Base-by-base conservation (phyloP, 2,113 vertebrate species). In the Cepphus grylle region DNA sequence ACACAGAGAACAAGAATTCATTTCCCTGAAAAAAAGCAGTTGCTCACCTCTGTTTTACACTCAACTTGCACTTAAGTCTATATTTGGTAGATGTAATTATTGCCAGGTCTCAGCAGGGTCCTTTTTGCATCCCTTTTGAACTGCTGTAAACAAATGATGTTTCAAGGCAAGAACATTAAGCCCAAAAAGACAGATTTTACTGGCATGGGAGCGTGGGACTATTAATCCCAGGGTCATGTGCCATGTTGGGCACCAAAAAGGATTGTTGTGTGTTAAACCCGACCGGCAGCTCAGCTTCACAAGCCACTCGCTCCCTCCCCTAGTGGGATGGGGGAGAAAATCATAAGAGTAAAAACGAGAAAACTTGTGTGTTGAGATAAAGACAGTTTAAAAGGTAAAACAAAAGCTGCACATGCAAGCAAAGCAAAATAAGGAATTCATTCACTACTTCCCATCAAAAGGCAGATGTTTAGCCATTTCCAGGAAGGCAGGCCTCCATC, bases 201-300 rank as follows among this genome's bases (percentile, higher is more conserved):
- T 65, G 27, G 9, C 11, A 25, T 9, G 32, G n/a, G 8, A 81
- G 18, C 21, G 29, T 4, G 11, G 11, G 12, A 59, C 19, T 59
- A 47, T 45, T 34, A 70, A 65, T 34, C 18, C 26, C 14, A 70
- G 36, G 8, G 13, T 15, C 2, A 0, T 38, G 36, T 6, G 18
- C 32, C 58, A 6, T 1, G 0, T 0, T 86, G 25, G 18, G 2
- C 3, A 43, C 6, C 20, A 67, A 4, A 55, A 53, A 76, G 1
- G 4, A 32, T 11, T 71, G 8, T 21, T 65, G 9, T 20, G 9
- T 62, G 23, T 27, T 30, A 53, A 71, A 1, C 13, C 6, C 3
- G 1, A 4, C 15, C 38, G 25, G 14, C 26, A 82, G 30, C 34
- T 71, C 42, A 74, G 13, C 30, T 23, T 11, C 55, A 62, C 36